Percentiles rank a stretch among this genome's conserved stretches.
phyloP scores from a whole-genome alignment of 2,888 invertebrate species.

The Ennomos fuscantarius region DNA sequence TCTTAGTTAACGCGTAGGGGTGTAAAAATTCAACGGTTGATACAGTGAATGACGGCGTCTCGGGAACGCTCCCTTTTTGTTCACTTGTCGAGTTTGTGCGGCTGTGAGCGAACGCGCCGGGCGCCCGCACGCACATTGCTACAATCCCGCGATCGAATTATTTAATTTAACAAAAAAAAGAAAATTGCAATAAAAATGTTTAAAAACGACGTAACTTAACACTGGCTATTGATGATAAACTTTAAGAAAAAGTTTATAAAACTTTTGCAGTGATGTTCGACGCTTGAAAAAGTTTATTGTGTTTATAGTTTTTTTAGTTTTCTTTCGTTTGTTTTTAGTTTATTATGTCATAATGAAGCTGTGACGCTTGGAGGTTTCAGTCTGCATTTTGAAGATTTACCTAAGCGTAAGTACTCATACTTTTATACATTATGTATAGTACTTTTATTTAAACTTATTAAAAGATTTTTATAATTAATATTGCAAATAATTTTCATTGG shows the following conservation, averaged over 20 bases:
- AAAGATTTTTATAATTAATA: too few species aligned
- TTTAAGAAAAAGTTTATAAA: constrained; percentile 35
- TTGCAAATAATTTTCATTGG: too few species aligned
- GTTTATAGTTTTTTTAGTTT: constrained; percentile 26
- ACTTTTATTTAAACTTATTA: neutral
- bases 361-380: constrained; percentile 4
- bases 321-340: constrained; percentile 7
- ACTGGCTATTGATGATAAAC: constrained; percentile 37
- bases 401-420: constrained; percentile 1
- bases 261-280: constrained; percentile 34
- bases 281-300: constrained; percentile 30
- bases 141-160: constrained; percentile 37
- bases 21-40: constrained; percentile 55
- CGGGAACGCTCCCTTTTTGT: constrained; percentile 55
- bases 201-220: constrained; percentile 55
- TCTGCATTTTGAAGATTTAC: constrained; percentile 4
- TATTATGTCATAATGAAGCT: neutral
- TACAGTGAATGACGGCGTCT: constrained; percentile 42
- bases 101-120: constrained; percentile 58
- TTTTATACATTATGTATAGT: neutral
- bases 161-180: constrained; percentile 36
- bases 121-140: constrained; percentile 41
- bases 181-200: constrained; percentile 54
- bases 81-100: constrained; percentile 65
- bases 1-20: constrained; percentile 54